Conservation (phyloP, 2,113 vertebrate genomes). For the Stigmatopora argus region DNA sequence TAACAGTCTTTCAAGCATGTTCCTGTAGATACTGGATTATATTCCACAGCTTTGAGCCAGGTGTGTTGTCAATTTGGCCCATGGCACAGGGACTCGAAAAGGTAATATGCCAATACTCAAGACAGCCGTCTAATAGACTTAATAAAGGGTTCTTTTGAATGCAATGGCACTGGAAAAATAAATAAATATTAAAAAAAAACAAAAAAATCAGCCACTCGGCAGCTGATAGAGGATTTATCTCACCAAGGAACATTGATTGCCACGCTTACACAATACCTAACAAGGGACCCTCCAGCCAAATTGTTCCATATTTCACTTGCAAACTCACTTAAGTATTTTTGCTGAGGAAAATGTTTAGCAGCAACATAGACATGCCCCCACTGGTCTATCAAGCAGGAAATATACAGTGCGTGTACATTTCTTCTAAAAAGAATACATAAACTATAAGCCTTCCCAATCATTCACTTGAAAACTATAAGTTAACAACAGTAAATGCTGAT, state of each 20-base stretch:
- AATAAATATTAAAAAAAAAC: no score
- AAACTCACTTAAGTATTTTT: no score
- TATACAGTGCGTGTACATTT: no score
- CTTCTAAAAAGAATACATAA: no score
- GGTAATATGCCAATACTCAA: slow-evolving; percentile 67
- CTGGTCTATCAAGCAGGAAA: no score
- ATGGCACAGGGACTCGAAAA: slow-evolving; percentile 50
- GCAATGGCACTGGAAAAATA: slow-evolving; percentile 35
- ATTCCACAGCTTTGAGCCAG: slow-evolving; percentile 28
- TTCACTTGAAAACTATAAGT: no score
- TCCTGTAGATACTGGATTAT: background rate
- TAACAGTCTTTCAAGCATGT: background rate
- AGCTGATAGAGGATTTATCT: slow-evolving; percentile 64
- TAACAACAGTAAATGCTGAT: no score
- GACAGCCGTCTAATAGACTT: slow-evolving; percentile 69
- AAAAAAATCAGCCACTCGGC: slow-evolving; percentile 52
- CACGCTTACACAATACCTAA: slow-evolving; percentile 65
- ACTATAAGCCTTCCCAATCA: no score
- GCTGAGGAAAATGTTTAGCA: no score
- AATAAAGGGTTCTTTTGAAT: slow-evolving; percentile 67
- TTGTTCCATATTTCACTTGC: no score
- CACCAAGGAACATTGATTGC: slow-evolving; percentile 63
- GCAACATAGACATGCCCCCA: no score
- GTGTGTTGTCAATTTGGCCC: slow-evolving; percentile 48
- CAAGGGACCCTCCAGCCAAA: background rate